phyloP scores from a whole-genome alignment of 2,797 vertebrate genomes.

The Oophaga sylvatica region DNA sequence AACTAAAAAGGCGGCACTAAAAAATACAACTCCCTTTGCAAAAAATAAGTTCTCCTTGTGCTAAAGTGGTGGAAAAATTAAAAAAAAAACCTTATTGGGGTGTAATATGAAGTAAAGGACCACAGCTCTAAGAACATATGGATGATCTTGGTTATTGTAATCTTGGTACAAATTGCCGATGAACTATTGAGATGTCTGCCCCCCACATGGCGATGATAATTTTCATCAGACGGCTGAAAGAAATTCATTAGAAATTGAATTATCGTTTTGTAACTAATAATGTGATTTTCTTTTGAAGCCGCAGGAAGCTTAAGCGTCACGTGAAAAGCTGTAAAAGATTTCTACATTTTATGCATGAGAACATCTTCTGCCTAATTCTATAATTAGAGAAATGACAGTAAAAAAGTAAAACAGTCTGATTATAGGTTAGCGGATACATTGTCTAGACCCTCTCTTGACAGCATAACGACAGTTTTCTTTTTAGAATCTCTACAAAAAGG shows the following conservation, averaged over 20 bases:
- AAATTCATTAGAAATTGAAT: neutral
- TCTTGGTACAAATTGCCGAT: neutral
- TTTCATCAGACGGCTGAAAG: neutral
- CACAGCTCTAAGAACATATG: neutral
- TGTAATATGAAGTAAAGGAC: too few relatives aligned
- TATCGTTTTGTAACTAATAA: neutral
- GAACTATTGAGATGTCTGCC: neutral
- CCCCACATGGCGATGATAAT: neutral
- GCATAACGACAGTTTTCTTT: constrained; percentile 47
- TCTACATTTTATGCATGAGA: constrained; percentile 42
- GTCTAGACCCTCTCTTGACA: constrained; percentile 41
- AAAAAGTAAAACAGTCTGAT: constrained; percentile 50
- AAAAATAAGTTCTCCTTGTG: too few relatives aligned
- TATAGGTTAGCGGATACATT: constrained; percentile 38
- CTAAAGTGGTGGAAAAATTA: too few relatives aligned
- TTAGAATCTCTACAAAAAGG: constrained; percentile 19
- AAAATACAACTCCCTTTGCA: too few relatives aligned
- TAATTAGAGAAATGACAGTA: constrained; percentile 59
- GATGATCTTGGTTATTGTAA: neutral
- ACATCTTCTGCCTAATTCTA: constrained; percentile 50
- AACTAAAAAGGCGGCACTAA: too few relatives aligned
- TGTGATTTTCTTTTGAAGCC: neutral
- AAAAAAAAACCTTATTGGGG: too few relatives aligned
- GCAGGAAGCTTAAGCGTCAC: neutral
- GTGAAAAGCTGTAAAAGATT: constrained; percentile 14